Base-by-base conservation (phyloP, 2,888 invertebrate species). In the Vesta saturnalis region DNA sequence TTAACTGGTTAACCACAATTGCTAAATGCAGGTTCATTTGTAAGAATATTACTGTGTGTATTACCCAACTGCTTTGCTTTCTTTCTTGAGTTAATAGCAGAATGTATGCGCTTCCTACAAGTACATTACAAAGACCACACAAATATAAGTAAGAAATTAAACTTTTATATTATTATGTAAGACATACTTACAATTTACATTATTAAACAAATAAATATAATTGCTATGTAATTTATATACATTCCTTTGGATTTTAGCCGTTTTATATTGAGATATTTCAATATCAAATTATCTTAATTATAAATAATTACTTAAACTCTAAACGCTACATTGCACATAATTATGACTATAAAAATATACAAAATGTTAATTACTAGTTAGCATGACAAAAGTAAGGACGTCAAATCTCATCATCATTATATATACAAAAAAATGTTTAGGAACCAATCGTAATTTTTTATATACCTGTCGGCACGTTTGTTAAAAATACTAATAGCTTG, bases 191-290 rank as follows among this genome's bases (percentile, higher is more conserved):
- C 23, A 23, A 58, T 23, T 23, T 39, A 39, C 39, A 39, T 12
- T 39, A 39, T 39, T 21, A 61, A 56, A 59, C 60, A 66, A 60
- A 62, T 43, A 60, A 22, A 3, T 49, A 14, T 21, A 21, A 22
- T 21, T 16, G 21, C 30, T 39, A 58, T 46, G n/a, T 64, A 64
- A 18, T 64, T 67, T 67, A 67, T 67, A 49, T 67, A 62, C 67
- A 67, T 14, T 67, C 35, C 67, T 67, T 67, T 67, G 67, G 67
- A 67, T 67, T 67, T 52, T 67, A 67, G 67, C 67, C 67, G 67
- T 67, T 62, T 22, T 19, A 52, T 54, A 19, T 19, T 63, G 57
- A 63, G 57, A 55, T 57, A 61, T n/a, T 12, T 39, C 39, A 39
- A 39, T 39, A 39, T n/a, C n/a, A n/a, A n/a, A n/a, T n/a, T n/a